phyloP scores from a whole-genome alignment of 2,797 vertebrate genomes.

The Notoglanidium macrostoma region DNA sequence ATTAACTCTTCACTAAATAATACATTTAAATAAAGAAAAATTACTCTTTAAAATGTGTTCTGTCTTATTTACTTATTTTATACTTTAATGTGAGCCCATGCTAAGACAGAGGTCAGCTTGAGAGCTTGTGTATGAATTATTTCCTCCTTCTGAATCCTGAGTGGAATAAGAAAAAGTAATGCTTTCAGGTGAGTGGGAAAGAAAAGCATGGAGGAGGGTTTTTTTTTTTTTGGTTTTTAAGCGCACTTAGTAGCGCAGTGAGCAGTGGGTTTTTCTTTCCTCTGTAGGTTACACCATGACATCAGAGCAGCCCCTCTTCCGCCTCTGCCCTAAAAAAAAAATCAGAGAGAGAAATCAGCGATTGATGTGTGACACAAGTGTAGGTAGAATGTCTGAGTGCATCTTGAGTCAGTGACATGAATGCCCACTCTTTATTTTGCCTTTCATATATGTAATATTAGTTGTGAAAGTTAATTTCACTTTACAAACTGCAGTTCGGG shows the following conservation, averaged over 20 bases:
- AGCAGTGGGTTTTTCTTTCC: constrained; percentile 47
- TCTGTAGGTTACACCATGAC: constrained; percentile 39
- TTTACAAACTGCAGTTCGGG: constrained; percentile 55
- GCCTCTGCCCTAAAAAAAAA: background rate
- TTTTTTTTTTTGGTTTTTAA: background rate
- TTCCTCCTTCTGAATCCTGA: background rate
- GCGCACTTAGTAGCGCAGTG: background rate
- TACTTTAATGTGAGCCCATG: background rate
- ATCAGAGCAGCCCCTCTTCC: constrained; percentile 15
- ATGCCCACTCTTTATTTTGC: background rate
- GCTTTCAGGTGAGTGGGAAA: constrained; percentile 24
- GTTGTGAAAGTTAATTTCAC: constrained; percentile 62
- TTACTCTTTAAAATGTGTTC: background rate
- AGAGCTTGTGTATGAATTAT: background rate
- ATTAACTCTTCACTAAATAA: background rate
- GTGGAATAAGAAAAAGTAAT: background rate
- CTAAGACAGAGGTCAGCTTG: background rate
- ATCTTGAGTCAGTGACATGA: background rate
- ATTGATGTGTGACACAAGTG: background rate
- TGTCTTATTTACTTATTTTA: background rate
- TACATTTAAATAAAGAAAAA: background rate
- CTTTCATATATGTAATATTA: constrained; percentile 4
- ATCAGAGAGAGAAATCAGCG: background rate
- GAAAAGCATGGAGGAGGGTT: background rate
- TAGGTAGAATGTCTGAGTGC: background rate